Conservation (phyloP, 2,888 invertebrate genomes). For the Keiferia lycopersicella region DNA sequence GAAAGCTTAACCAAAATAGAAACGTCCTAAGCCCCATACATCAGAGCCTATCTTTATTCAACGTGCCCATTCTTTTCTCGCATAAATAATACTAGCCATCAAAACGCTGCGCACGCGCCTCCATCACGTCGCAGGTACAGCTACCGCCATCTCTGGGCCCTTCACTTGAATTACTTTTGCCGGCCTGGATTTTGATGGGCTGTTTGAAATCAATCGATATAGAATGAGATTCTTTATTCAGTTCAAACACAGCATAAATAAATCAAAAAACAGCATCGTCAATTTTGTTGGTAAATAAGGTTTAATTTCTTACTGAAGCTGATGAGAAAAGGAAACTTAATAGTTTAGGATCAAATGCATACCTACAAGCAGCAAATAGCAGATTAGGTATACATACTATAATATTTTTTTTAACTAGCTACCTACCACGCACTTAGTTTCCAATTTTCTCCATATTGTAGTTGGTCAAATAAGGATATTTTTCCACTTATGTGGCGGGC, state of each 20-base stretch:
- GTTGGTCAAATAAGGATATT: too few relatives aligned
- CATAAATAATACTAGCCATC: constrained; percentile 12
- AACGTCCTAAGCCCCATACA: neutral
- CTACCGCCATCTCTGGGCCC: constrained; percentile 42
- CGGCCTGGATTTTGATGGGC: constrained; percentile 13
- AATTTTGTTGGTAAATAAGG: too few relatives aligned
- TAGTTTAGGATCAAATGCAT: too few relatives aligned
- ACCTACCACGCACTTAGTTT: neutral
- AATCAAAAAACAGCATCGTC: too few relatives aligned
- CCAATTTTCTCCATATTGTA: neutral
- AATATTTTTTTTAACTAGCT: too few relatives aligned
- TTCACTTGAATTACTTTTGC: constrained; percentile 19
- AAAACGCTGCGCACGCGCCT: constrained; percentile 29
- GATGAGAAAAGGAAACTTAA: too few relatives aligned
- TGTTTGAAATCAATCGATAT: constrained; percentile 16
- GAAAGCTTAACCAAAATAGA: neutral
- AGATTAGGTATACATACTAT: too few relatives aligned
- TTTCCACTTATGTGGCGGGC: too few relatives aligned
- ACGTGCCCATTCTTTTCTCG: constrained; percentile 9
- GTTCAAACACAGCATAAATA: neutral
- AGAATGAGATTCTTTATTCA: neutral
- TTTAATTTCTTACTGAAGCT: too few relatives aligned
- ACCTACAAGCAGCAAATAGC: neutral
- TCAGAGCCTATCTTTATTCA: neutral
- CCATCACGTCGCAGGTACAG: constrained; percentile 31